Percentiles rank a stretch among this genome's conserved stretches.
Conservation (phyloP, 1,140 invertebrate genomes). For the Zophobas atratus region DNA sequence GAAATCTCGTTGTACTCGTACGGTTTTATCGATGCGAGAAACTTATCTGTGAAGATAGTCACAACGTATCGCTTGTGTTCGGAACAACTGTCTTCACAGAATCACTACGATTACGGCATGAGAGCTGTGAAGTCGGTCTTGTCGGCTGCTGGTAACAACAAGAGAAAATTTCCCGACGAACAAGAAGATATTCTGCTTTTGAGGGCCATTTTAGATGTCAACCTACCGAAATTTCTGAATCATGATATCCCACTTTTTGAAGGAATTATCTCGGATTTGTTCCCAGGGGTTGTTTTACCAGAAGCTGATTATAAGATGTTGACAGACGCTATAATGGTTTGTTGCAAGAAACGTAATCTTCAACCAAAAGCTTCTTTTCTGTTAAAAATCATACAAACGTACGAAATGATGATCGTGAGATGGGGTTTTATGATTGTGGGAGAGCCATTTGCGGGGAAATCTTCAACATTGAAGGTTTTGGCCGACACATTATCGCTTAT, state of each 20-base stretch:
- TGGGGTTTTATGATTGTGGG: constrained; percentile 92
- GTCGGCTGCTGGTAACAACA: constrained; percentile 89
- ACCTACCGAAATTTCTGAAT: constrained; percentile 93
- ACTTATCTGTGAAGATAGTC: constrained; percentile 89
- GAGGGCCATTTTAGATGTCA: constrained; percentile 90
- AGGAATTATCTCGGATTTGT: constrained; percentile 93
- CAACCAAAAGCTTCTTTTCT: constrained; percentile 81
- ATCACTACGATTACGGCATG: constrained; percentile 95
- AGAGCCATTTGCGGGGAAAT: constrained; percentile 82
- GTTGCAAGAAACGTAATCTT: constrained; percentile 77
- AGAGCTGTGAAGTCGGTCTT: constrained; percentile 88
- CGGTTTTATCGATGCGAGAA: constrained; percentile 87
- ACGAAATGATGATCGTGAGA: constrained; percentile 88
- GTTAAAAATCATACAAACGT: constrained; percentile 82
- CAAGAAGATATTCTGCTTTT: constrained; percentile 84
- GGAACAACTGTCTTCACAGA: constrained; percentile 88
- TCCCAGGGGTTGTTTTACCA: constrained; percentile 85
- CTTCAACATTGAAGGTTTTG: constrained; percentile 76
- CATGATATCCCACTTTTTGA: constrained; percentile 92
- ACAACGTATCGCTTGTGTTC: constrained; percentile 91
- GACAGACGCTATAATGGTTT: constrained; percentile 71
- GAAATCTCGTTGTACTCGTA: constrained; percentile 93
- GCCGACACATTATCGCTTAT: constrained; percentile 81
- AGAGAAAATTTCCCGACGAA: constrained; percentile 87
- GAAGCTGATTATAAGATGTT: constrained; percentile 81